A percentile compares a stretch with the other conserved stretches of the same genome.
Evolutionary conservation across 2,888 invertebrate genomes (phyloP).

Genomic region (Acrobasis consociella): DNA sequence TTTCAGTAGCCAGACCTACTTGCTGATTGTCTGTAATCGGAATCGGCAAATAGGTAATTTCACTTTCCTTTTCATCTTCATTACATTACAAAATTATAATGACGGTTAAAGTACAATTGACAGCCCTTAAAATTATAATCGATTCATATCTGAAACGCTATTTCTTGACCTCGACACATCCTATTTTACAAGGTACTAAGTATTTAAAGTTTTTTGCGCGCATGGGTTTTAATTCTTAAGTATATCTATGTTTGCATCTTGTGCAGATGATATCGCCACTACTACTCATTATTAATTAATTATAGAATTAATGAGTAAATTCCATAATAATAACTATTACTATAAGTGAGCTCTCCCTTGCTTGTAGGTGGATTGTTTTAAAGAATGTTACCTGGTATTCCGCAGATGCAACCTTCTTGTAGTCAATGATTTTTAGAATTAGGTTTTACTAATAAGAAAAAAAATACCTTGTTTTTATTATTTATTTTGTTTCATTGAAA

Average conservation of each 20-base stretch:
- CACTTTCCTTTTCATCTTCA: no score
- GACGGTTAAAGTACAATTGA: no score
- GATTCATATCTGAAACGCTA: no score
- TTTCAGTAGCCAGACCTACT: no score
- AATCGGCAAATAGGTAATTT: no score
- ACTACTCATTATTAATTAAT: slow-evolving; percentile 74
- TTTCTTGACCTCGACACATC: no score
- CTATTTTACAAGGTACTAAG: not conserved
- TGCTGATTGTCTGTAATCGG: no score
- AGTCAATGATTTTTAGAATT: slow-evolving; percentile 79
- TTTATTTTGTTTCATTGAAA: slow-evolving; percentile 81
- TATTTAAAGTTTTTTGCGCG: slow-evolving; percentile 1
- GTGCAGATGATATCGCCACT: slow-evolving; percentile 58
- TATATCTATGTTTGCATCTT: not conserved
- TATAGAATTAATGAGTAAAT: slow-evolving; percentile 77
- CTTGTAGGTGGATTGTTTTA: slow-evolving; percentile 77
- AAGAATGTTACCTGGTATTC: slow-evolving; percentile 76
- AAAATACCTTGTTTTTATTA: slow-evolving; percentile 80
- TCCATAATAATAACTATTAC: slow-evolving; percentile 74
- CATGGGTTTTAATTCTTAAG: not conserved
- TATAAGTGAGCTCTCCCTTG: slow-evolving; percentile 78
- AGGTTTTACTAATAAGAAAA: slow-evolving; percentile 74
- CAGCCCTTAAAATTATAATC: no score
- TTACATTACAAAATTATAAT: no score
- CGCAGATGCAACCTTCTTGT: slow-evolving; percentile 70